Evolutionary conservation across 2,797 vertebrate species (phyloP), one percentile per base, ranked within the genome.

Genomic region (Myotis findleyi): DNA sequence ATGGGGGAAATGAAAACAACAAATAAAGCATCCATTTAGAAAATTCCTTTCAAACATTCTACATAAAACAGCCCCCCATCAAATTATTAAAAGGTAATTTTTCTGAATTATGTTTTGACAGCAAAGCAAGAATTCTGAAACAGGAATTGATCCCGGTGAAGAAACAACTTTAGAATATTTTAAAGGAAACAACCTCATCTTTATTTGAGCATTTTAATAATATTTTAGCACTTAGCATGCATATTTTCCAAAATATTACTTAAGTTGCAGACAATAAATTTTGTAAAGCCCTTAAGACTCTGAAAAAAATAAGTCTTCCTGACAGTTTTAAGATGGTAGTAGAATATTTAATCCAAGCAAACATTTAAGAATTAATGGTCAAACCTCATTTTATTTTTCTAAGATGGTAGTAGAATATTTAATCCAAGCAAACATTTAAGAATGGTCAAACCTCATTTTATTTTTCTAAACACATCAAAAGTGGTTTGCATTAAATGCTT

Each of bases 381-480:
- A 77, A 94, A 93, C 12, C 23, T 64, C 55, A 49, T 53, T 94
- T 93, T 44, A 38, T 89, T 89, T 95, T 90, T 81, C 41, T 71
- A 89, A 95, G 62, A 76, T 2, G 59, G 59, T 27, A 81, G 41
- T 23, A 85, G 66, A 94, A 21, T 85, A 87, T 72, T 18, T 81
- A 21, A 89, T 53, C 10, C 30, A 91, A 92, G 49, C 18, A 76
- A 53, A 33, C 47, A 76, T 53, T 76, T 51, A 76, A 76, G 57
- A 91, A 93, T 64, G 17, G 51, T 76, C 21, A 77, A 94, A 93
- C 12, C 23, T 64, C 55, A 49, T 53, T 94, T 93, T 44, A 38
- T 89, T 89, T 95, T 90, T 81, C 41, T 71, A 89, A 95, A 91
- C 27, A 66, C 72, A 41, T 59, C 27, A 81, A 96, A 85, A 95